Evolutionary conservation across 2,888 invertebrate genomes (phyloP), one percentile per base, ranked within the genome.

Genomic region (Callosobruchus maculatus): DNA sequence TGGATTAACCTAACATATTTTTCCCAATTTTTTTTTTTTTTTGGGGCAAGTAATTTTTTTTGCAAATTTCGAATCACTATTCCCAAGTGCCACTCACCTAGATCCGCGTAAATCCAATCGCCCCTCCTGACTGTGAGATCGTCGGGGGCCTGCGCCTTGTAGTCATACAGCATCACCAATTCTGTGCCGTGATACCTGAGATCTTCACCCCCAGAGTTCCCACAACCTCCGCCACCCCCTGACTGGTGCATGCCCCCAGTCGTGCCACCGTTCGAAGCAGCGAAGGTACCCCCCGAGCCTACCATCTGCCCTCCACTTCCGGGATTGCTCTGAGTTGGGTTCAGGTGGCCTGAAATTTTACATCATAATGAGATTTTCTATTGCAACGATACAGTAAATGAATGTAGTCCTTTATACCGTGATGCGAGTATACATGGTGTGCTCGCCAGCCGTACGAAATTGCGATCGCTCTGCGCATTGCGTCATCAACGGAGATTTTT

Each of bases 61-160:
- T n/a, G n/a, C n/a, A n/a, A n/a, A n/a, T n/a, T n/a, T n/a, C n/a
- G n/a, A n/a, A n/a, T n/a, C n/a, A n/a, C n/a, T n/a, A n/a, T n/a
- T n/a, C n/a, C n/a, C n/a, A n/a, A n/a, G n/a, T n/a, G n/a, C 26
- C 26, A 26, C 49, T 49, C 18, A 49, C 49, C 49, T 71, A 97
- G 90, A 88, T 97, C 97, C 0, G 97, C 97, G 87, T 97, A 97
- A 79, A 98, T 96, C 96, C 97, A 97, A 85, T 98, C 97, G 9
- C 97, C 97, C 73, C 97, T 90, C 80, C 95, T 91, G 76, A 97
- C 96, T 4, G 95, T 94, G 74, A 98, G 88, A 88, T 97, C 97
- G 85, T 97, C 97, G 0, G 97, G 96, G 69, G 97, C 96, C 89
- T 97, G 96, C 70, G 97, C 94, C 90, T 97, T 97, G 88, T 97